Evolutionary conservation across 1,140 invertebrate species (phyloP).

Genomic region (Brachionus rotundiformis): DNA sequence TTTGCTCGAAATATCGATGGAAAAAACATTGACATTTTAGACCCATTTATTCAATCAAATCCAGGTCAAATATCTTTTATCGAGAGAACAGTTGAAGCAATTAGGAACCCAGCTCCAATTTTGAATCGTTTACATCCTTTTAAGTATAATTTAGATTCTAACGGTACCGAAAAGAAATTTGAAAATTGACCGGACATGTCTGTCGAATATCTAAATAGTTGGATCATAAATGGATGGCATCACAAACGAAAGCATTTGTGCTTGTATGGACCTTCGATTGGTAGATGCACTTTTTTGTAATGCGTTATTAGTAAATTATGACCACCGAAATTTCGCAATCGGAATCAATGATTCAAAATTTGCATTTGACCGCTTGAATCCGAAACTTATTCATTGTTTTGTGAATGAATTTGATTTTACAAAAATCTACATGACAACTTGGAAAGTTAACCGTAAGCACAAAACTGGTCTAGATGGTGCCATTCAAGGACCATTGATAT

Average conservation of each 20-base stretch:
- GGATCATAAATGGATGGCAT: neutral
- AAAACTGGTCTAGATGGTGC: neutral
- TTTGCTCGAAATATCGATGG: no score
- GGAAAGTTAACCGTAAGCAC: neutral
- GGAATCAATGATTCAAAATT: neutral
- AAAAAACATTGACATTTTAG: no score
- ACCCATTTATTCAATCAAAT: no score
- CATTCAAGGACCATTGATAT: neutral
- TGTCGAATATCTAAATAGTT: neutral
- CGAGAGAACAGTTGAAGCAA: no score
- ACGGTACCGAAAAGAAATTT: neutral
- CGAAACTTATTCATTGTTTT: neutral
- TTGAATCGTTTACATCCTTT: neutral
- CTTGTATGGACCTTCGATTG: neutral
- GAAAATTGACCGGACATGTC: neutral
- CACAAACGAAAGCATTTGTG: neutral
- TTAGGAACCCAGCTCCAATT: no score
- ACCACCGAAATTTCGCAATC: neutral
- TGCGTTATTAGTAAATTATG: neutral
- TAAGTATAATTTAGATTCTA: neutral
- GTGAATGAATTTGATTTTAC: neutral
- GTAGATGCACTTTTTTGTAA: neutral
- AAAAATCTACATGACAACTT: neutral
- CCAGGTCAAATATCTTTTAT: no score
- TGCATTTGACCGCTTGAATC: neutral